Evolutionary conservation across 1,140 invertebrate species (phyloP).

Genomic region (Drosophila dunni): DNA sequence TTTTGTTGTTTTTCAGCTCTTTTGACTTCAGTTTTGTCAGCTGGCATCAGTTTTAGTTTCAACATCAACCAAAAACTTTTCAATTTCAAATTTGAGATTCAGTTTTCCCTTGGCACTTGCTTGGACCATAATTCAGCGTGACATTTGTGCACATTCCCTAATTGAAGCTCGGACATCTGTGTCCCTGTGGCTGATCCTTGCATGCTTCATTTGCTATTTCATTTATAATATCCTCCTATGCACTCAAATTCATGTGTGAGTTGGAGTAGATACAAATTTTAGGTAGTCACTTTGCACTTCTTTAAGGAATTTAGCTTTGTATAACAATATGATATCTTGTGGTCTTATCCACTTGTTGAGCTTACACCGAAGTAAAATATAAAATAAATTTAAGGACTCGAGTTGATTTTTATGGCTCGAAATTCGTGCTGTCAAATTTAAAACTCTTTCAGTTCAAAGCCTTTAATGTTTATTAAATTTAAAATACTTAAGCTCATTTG

Average conservation of each 20-base stretch:
- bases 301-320: too few relatives aligned
- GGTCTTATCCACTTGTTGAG: too few relatives aligned
- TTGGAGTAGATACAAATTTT: too few relatives aligned
- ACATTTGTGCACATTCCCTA: constrained; percentile 62
- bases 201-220: constrained; percentile 4
- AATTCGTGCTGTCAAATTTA: too few relatives aligned
- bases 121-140: constrained; percentile 17
- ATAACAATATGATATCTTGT: too few relatives aligned
- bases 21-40: constrained; percentile 27
- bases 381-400: too few relatives aligned
- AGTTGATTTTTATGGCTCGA: too few relatives aligned
- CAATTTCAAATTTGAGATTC: constrained; percentile 9
- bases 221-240: background rate
- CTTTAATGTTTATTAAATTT: too few relatives aligned
- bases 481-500: too few relatives aligned
- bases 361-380: too few relatives aligned
- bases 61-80: constrained; percentile 6
- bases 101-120: constrained; percentile 1
- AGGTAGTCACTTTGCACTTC: background rate
- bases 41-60: constrained; percentile 26
- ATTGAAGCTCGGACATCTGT: constrained; percentile 35
- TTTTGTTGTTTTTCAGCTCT: background rate
- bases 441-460: too few relatives aligned
- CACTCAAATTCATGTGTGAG: background rate
- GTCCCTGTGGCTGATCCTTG: background rate